Evolutionary conservation across 2,113 vertebrate species (phyloP).

Genomic region (Urocolius indicus): DNA sequence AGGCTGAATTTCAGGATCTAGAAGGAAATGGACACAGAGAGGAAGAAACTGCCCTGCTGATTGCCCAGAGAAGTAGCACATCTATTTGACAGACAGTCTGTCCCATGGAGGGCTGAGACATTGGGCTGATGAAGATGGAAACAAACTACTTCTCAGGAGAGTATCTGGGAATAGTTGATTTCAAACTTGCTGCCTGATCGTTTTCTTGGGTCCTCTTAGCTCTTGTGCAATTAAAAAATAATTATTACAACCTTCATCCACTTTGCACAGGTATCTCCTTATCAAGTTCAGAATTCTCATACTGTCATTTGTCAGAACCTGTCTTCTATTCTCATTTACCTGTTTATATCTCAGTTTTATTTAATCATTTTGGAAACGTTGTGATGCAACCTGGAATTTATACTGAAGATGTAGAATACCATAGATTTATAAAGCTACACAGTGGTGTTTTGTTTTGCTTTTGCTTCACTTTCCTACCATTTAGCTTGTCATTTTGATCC

Average conservation of each 20-base stretch:
- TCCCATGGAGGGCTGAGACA: neutral
- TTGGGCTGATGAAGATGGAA: neutral
- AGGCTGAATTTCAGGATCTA: neutral
- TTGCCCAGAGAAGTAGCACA: neutral
- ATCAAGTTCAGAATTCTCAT: neutral
- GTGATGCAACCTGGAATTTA: neutral
- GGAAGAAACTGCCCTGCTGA: neutral
- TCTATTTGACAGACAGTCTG: neutral
- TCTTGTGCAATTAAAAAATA: neutral
- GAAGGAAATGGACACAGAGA: neutral
- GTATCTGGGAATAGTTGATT: neutral
- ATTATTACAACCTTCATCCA: neutral
- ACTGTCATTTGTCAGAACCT: neutral
- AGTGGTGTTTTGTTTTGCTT: neutral
- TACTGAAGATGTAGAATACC: neutral
- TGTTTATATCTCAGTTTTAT: neutral
- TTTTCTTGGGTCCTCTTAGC: neutral
- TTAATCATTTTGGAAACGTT: neutral
- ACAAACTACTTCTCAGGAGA: neutral
- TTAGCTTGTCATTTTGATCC: neutral
- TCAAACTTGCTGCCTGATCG: neutral
- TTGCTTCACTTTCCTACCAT: neutral
- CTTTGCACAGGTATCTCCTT: neutral
- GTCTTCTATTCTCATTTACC: neutral
- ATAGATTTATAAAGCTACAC: neutral